Percentiles rank a stretch among this genome's conserved stretches.
Evolutionary conservation across 2,888 invertebrate genomes (phyloP).

Genomic region (Homarus gammarus): DNA sequence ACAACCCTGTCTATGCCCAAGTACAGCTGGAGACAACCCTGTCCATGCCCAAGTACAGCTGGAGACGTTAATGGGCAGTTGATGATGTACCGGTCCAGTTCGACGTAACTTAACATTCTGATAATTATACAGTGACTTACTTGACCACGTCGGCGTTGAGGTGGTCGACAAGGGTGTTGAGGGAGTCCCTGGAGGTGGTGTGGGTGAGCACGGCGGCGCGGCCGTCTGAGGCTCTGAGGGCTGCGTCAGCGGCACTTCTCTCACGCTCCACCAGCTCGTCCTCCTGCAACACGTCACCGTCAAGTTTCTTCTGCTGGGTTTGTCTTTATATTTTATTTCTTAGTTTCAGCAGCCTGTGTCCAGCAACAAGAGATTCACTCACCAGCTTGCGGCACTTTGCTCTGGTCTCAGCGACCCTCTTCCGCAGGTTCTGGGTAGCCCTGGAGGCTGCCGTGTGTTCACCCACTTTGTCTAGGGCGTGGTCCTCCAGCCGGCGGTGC

Average conservation of each 20-base stretch:
- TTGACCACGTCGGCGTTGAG: conserved; percentile 29
- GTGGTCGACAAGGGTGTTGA: conserved; percentile 12
- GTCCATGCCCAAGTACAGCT: too few relatives aligned
- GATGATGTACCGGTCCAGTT: too few relatives aligned
- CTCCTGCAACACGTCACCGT: conserved; percentile 34
- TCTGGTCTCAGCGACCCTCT: conserved; percentile 32
- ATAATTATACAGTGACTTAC: too few relatives aligned
- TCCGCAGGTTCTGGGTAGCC: conserved; percentile 40
- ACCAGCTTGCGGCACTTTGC: conserved; percentile 58
- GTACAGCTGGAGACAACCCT: too few relatives aligned
- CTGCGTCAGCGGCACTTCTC: conserved; percentile 30
- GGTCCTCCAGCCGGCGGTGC: conserved; percentile 45
- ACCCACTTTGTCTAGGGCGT: conserved; percentile 45
- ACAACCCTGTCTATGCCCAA: too few relatives aligned
- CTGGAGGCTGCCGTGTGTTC: conserved; percentile 53
- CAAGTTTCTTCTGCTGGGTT: too few relatives aligned
- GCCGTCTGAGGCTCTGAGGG: conserved; percentile 46
- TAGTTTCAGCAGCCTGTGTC: too few relatives aligned
- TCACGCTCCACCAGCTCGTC: conserved; percentile 60
- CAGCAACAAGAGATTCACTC: neutral
- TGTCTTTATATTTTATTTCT: too few relatives aligned
- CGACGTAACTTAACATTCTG: too few relatives aligned
- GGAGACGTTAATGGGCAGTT: too few relatives aligned
- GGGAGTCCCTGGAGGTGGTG: conserved; percentile 11
- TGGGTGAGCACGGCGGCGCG: conserved; percentile 46